These are phyloP conservation scores for Glossosoma conforme DNA, from an alignment of 1,140 invertebrate genomes.

Conservation along the genomic window DNA sequence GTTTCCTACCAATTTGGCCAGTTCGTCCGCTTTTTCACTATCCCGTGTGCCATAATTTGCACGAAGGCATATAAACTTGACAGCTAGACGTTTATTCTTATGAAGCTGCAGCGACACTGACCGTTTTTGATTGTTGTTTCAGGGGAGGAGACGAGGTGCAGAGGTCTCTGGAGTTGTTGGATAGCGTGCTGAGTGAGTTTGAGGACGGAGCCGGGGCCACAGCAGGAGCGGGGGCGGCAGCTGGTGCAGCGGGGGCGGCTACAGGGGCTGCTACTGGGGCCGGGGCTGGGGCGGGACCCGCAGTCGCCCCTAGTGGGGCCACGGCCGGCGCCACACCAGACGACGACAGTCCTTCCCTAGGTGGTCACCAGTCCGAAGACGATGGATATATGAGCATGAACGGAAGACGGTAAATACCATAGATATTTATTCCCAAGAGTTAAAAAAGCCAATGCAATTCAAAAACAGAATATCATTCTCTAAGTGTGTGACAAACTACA, in stretches of 20 bases:
- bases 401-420: slow-evolving; percentile 67
- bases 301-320: slow-evolving; percentile 46
- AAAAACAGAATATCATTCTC: too few species aligned
- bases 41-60: too few species aligned
- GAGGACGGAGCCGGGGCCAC: slow-evolving; percentile 59
- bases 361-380: slow-evolving; percentile 77
- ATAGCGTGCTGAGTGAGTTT: slow-evolving; percentile 82
- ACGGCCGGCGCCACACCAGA: slow-evolving; percentile 50
- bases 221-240: slow-evolving; percentile 42
- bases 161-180: slow-evolving; percentile 76
- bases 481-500: too few species aligned
- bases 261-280: slow-evolving; percentile 29
- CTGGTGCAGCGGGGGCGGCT: slow-evolving; percentile 24
- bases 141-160: slow-evolving; percentile 75
- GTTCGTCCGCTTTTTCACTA: too few species aligned
- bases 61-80: too few species aligned
- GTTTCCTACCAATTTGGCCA: too few species aligned
- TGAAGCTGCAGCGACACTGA: background rate
- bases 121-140: slow-evolving; percentile 35
- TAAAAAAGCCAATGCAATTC: too few species aligned
- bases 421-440: too few species aligned
- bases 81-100: too few species aligned
- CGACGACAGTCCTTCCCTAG: slow-evolving; percentile 68
- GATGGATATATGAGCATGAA: slow-evolving; percentile 88
- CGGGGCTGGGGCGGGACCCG: slow-evolving; percentile 34